Percentiles rank a stretch among this genome's conserved stretches.
These are phyloP conservation scores for Ptychobarbus kaznakovi DNA, from an alignment of 2,797 vertebrate species.

Conservation along the genomic window DNA sequence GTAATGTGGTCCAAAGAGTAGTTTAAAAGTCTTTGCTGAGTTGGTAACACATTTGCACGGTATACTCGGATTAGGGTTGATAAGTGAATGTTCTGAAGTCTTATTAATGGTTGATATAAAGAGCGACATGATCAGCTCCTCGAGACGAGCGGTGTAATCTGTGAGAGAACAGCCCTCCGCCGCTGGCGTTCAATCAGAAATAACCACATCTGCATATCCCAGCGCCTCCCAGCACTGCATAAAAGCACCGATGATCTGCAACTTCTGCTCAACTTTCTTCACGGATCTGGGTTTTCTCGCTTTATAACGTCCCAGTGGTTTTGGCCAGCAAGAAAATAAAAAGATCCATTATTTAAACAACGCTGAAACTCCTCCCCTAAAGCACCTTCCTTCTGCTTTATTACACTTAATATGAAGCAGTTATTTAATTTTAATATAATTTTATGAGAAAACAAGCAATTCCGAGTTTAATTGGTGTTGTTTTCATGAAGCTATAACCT, in stretches of 20 bases:
- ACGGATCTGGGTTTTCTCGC: constrained; percentile 64
- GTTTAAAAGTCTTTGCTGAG: constrained; percentile 11
- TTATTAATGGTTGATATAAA: neutral
- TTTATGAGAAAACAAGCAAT: constrained; percentile 99
- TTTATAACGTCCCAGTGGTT: constrained; percentile 25
- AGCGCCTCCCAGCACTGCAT: constrained; percentile 68
- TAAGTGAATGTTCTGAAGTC: constrained; percentile 31
- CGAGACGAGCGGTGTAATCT: constrained; percentile 90
- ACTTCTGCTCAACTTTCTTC: neutral
- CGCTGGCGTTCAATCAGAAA: constrained; percentile 96
- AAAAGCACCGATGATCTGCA: neutral
- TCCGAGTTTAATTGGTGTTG: constrained; percentile 97
- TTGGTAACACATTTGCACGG: constrained; percentile 55
- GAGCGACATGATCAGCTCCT: constrained; percentile 75
- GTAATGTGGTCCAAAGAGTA: constrained; percentile 35
- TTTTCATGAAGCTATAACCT: constrained; percentile 93
- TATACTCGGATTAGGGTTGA: constrained; percentile 14
- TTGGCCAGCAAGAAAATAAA: constrained; percentile 57
- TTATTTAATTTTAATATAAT: constrained; percentile 94
- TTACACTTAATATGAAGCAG: constrained; percentile 98
- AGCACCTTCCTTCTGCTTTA: constrained; percentile 83
- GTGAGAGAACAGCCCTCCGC: constrained; percentile 87
- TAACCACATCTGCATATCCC: constrained; percentile 86
- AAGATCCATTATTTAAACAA: constrained; percentile 35
- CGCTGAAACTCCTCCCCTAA: constrained; percentile 43